Conservation (phyloP, 2,888 invertebrate species). For the Melanophora roralis region DNA sequence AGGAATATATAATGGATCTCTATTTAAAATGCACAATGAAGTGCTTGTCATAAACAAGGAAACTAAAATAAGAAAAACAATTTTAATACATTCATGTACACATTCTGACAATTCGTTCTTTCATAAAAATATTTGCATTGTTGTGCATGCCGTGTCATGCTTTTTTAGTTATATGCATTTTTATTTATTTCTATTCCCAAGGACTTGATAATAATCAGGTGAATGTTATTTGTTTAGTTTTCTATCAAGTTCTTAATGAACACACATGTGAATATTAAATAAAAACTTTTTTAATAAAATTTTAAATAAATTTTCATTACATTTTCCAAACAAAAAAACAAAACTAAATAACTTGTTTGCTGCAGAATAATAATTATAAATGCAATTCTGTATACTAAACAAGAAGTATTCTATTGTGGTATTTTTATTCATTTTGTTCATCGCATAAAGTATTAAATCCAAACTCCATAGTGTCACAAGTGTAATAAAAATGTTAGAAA, state of each 20-base stretch:
- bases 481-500: too few relatives aligned
- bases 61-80: constrained; percentile 29
- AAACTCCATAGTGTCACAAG: too few relatives aligned
- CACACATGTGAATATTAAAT: background rate
- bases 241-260: background rate
- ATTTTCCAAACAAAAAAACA: too few relatives aligned
- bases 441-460: too few relatives aligned
- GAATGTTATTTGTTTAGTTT: background rate
- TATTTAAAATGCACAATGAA: constrained; percentile 31
- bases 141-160: constrained; percentile 4
- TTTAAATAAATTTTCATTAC: background rate
- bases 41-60: constrained; percentile 44
- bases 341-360: background rate
- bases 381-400: too few relatives aligned
- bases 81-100: constrained; percentile 7
- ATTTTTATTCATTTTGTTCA: too few relatives aligned
- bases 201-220: constrained; percentile 33
- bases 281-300: constrained; percentile 42
- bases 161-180: background rate
- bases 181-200: constrained; percentile 1
- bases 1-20: too few relatives aligned
- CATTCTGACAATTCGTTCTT: background rate
- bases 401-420: too few relatives aligned
- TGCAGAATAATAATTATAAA: background rate
- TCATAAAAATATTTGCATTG: background rate